These are phyloP conservation scores for Enteromius argenteus DNA, from an alignment of 2,797 vertebrate genomes.

Conservation along the genomic window DNA sequence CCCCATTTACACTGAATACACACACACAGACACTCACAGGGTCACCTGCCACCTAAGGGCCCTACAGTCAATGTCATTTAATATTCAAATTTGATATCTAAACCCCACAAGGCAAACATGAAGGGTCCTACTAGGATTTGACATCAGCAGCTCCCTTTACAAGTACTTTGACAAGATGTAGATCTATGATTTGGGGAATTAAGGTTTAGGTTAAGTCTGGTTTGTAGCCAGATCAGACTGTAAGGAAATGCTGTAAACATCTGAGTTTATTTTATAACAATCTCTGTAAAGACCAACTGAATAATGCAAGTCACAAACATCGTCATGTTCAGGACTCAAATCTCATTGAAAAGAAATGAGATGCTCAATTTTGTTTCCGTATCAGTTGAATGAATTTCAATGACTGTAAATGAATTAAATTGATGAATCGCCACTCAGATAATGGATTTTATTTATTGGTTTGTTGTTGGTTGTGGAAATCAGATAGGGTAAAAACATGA, in stretches of 20 bases:
- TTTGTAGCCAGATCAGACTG: neutral
- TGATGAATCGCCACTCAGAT: neutral
- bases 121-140: constrained; percentile 12
- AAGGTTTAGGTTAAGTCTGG: neutral
- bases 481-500: neutral
- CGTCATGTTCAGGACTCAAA: neutral
- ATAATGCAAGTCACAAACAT: neutral
- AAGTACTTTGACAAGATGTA: neutral
- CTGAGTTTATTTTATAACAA: neutral
- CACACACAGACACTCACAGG: constrained; percentile 35
- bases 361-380: neutral
- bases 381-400: neutral
- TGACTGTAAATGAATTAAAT: neutral
- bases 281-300: neutral
- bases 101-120: constrained; percentile 23
- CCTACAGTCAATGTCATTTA: constrained; percentile 49
- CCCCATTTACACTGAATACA: constrained; percentile 58
- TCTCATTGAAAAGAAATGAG: neutral
- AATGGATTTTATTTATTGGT: neutral
- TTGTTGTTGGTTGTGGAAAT: constrained; percentile 1
- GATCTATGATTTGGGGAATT: neutral
- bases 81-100: constrained; percentile 44
- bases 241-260: neutral
- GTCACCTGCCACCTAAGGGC: constrained; percentile 48
- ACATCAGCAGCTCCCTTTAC: constrained; percentile 5